Conservation (phyloP, 2,113 vertebrate species). For the Myotis davidii region DNA sequence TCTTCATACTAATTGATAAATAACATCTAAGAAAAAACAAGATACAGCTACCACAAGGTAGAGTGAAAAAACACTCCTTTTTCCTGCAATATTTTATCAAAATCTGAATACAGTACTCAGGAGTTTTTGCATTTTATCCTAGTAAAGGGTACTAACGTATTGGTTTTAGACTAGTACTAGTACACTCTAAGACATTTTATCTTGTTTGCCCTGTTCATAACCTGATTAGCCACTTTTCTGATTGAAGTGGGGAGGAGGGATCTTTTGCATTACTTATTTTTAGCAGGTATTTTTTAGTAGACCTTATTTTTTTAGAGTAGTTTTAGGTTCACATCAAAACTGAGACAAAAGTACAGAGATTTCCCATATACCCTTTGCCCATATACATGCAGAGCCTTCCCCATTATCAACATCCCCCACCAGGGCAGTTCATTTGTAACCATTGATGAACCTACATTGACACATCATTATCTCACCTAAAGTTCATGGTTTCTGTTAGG, state of each 20-base stretch:
- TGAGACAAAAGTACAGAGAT: neutral
- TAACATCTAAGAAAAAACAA: neutral
- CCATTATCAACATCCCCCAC: neutral
- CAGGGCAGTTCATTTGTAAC: neutral
- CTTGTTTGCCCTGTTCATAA: neutral
- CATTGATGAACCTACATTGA: neutral
- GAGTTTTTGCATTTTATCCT: slow-evolving; percentile 1
- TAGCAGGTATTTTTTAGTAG: neutral
- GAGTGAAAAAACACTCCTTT: neutral
- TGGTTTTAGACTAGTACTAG: neutral
- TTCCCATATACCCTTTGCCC: neutral
- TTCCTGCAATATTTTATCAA: neutral
- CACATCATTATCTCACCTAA: neutral
- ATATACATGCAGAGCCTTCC: neutral
- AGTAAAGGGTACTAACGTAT: neutral
- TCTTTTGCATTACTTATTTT: neutral
- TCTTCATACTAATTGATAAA: slow-evolving; percentile 19
- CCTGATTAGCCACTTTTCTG: neutral
- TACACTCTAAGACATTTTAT: neutral
- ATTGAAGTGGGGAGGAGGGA: too few relatives aligned
- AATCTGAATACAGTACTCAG: neutral
- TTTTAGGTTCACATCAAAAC: neutral
- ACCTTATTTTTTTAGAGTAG: neutral
- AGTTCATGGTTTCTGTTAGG: neutral
- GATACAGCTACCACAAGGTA: neutral